phyloP scores from a whole-genome alignment of 2,113 vertebrate species.

The Hemichromis elongatus region DNA sequence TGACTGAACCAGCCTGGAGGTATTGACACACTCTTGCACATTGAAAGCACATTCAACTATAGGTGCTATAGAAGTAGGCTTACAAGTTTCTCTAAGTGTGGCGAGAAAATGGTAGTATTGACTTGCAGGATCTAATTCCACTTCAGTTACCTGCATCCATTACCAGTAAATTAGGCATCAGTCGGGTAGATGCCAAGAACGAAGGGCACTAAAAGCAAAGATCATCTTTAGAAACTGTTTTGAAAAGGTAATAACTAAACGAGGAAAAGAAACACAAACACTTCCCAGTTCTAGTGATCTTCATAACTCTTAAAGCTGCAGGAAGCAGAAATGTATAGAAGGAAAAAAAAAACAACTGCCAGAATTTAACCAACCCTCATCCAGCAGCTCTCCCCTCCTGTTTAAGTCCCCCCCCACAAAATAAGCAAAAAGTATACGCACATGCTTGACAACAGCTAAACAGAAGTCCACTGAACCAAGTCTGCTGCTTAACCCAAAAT shows the following conservation, averaged over 20 bases:
- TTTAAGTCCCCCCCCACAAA: background rate
- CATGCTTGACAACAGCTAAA: background rate
- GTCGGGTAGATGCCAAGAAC: background rate
- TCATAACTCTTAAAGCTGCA: background rate
- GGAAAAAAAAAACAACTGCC: background rate
- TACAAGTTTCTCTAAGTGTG: background rate
- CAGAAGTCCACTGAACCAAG: background rate
- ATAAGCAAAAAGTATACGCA: background rate
- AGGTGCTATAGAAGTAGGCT: background rate
- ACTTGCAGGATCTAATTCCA: background rate
- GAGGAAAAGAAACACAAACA: background rate
- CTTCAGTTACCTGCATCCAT: background rate
- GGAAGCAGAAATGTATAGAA: background rate
- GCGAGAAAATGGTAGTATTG: background rate
- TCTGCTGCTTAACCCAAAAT: background rate
- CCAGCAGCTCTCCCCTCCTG: background rate
- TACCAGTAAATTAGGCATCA: background rate
- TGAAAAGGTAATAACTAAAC: background rate
- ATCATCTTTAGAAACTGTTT: background rate
- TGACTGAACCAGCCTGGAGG: constrained; percentile 62
- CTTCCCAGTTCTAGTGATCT: background rate
- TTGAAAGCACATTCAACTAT: background rate
- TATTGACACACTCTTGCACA: constrained; percentile 27
- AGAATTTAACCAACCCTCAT: background rate
- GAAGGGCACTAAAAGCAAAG: background rate